Base-by-base conservation (phyloP, 2,797 vertebrate genomes). In the Cryptoprocta ferox region DNA sequence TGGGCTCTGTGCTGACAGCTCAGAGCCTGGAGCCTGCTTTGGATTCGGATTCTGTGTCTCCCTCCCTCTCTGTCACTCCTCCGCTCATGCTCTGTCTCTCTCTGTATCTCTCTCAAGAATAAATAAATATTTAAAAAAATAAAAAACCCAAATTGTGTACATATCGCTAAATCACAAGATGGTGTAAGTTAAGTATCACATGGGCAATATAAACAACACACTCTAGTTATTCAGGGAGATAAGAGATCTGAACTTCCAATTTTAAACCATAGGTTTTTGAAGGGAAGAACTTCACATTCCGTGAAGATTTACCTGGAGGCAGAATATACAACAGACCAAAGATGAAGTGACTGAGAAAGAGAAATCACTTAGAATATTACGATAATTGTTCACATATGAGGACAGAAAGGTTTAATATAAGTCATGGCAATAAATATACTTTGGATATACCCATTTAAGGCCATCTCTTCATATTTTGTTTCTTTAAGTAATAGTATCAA, bases 121-220 rank as follows among this genome's bases (percentile, higher is more conserved):
- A 56, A 56, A 8, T 56, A 56, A 56, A 56, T 18, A 21, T 56
- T 56, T 2, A 7, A 8, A 19, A 56, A 56, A 56, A 21, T 56
- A 19, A 19, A 19, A 83, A 95, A 97, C 45, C 61, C 93, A 94
- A 93, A 91, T 50, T 91, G 86, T 95, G 14, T n/a, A 86, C 26
- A 8, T 90, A 78, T 63, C 86, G 53, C 35, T 79, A 81, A 96
- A 91, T 81, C 89, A 81, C 53, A 78, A 76, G 90, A 88, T 30
- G 9, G 81, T 70, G 8, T 65, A 93, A 75, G 66, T 70, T 59
- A 81, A 89, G 70, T 28, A 73, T 19, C 61, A 78, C 13, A 28
- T 71, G 48, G 82, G 21, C 50, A 61, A 10, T 70, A 59, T 92
- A 89, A 96, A 95, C 6, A 82, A 18, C 30, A 24, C 48, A 45